Evolutionary conservation across 1,140 invertebrate genomes (phyloP).

Genomic region (Melanaphis sacchari): DNA sequence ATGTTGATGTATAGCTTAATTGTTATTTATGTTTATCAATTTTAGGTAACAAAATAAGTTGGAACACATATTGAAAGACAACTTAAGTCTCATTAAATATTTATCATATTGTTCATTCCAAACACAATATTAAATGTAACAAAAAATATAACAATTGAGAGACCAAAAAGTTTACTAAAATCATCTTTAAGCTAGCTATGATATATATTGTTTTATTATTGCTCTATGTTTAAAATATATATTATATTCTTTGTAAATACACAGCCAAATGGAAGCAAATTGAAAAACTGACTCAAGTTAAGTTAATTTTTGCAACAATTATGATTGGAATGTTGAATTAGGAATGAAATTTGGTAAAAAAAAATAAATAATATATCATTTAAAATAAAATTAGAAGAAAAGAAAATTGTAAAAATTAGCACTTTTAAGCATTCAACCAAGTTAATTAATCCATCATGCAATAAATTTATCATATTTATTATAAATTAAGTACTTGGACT

Average conservation of each 20-base stretch:
- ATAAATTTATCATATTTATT: slow-evolving; percentile 26
- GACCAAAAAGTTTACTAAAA: slow-evolving; percentile 37
- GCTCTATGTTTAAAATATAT: slow-evolving; percentile 42
- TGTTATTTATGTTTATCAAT: neutral
- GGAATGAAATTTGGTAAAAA: slow-evolving; percentile 49
- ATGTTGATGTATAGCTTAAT: neutral
- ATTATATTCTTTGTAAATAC: slow-evolving; percentile 32
- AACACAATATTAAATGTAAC: slow-evolving; percentile 46
- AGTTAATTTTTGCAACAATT: slow-evolving; percentile 42
- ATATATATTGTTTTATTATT: slow-evolving; percentile 24
- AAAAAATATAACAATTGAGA: slow-evolving; percentile 45
- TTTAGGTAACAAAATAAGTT: slow-evolving; percentile 30
- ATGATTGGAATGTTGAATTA: slow-evolving; percentile 49
- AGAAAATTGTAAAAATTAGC: slow-evolving; percentile 32
- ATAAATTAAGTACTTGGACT: slow-evolving; percentile 50
- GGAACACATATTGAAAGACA: slow-evolving; percentile 49
- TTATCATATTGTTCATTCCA: slow-evolving; percentile 38
- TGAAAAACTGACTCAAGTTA: slow-evolving; percentile 16
- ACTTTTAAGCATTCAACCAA: slow-evolving; percentile 29
- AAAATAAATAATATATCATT: neutral
- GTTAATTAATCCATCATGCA: neutral
- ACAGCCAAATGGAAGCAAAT: slow-evolving; percentile 55
- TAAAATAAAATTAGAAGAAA: slow-evolving; percentile 37
- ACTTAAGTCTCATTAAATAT: slow-evolving; percentile 42
- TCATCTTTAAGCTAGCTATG: slow-evolving; percentile 8